Evolutionary conservation across 2,113 vertebrate genomes (phyloP).

Genomic region (Aegotheles bennettii): DNA sequence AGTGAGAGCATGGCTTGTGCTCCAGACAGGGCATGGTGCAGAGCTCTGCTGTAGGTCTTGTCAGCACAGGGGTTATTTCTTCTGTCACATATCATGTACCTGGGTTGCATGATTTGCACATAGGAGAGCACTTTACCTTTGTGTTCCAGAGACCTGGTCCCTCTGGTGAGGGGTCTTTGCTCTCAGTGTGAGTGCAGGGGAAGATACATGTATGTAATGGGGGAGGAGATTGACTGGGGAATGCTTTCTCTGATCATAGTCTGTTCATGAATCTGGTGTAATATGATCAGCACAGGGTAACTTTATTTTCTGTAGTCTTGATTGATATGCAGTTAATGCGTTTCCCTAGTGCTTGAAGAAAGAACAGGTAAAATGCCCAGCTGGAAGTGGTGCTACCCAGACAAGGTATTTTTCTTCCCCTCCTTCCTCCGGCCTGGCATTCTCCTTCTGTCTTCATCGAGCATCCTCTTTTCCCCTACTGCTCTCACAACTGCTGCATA

Average conservation of each 20-base stretch:
- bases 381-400: not conserved
- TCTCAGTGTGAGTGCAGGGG: not conserved
- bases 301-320: not conserved
- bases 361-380: not conserved
- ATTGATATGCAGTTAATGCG: not conserved
- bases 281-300: not conserved
- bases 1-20: not conserved
- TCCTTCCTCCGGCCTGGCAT: not conserved
- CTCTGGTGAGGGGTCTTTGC: not conserved
- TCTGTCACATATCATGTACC: accelerated
- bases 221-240: not conserved
- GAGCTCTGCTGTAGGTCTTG: not conserved
- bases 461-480: not conserved
- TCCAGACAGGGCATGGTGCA: not conserved
- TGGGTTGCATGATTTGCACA: not conserved
- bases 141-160: not conserved
- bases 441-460: not conserved
- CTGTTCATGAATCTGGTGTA: not conserved
- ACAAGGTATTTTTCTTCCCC: not conserved
- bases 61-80: not conserved
- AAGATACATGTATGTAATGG: not conserved
- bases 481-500: not conserved
- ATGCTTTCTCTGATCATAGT: not conserved
- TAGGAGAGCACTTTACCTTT: not conserved
- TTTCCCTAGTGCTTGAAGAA: not conserved